These are phyloP conservation scores for Athalia circularis DNA, from an alignment of 2,888 invertebrate genomes.

Conservation along the genomic window DNA sequence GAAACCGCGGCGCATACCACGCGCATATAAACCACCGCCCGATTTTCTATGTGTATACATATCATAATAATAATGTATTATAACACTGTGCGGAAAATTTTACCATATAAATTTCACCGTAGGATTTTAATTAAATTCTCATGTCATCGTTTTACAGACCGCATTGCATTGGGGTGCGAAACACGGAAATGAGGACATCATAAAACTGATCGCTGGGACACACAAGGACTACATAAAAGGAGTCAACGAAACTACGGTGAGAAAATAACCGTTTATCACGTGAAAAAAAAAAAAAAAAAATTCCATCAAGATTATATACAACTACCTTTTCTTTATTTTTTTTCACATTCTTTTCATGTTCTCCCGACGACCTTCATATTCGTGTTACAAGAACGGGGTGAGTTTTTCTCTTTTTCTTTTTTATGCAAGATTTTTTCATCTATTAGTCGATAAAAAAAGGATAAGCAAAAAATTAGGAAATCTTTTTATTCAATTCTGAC, in stretches of 20 bases:
- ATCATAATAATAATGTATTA: no score
- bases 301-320: not conserved
- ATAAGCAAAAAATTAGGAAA: no score
- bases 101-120: no score
- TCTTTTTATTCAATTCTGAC: no score
- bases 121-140: slow-evolving; percentile 22
- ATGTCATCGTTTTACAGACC: slow-evolving; percentile 79
- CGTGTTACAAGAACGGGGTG: slow-evolving; percentile 77
- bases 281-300: not conserved
- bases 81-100: slow-evolving; percentile 18
- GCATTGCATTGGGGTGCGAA: slow-evolving; percentile 98
- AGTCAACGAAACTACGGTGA: slow-evolving; percentile 92
- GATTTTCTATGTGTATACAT: no score
- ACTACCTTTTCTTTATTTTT: slow-evolving; percentile 2
- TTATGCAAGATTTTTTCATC: not conserved
- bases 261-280: slow-evolving; percentile 54
- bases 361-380: slow-evolving; percentile 20
- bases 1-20: no score
- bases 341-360: slow-evolving; percentile 5
- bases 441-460: no score
- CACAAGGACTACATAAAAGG: slow-evolving; percentile 81
- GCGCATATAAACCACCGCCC: no score
- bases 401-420: slow-evolving; percentile 66
- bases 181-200: slow-evolving; percentile 92
- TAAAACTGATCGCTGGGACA: slow-evolving; percentile 93